Base-by-base conservation (phyloP, 2,888 invertebrate genomes). In the Sycophila texana region DNA sequence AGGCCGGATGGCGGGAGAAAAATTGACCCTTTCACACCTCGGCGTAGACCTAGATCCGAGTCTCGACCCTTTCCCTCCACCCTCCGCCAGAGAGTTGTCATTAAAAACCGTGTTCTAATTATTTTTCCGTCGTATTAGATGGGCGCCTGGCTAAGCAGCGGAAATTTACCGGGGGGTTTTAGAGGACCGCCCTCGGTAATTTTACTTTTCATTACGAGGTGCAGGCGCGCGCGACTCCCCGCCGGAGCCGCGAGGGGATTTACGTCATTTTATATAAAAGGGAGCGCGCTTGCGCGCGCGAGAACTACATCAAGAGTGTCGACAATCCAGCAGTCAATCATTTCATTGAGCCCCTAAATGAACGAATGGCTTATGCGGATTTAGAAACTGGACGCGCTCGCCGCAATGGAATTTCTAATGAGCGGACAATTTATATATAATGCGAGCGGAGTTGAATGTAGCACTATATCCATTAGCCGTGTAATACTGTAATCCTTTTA, bases 41-140 rank as follows among this genome's bases (percentile, higher is more conserved):
- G 12, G 5, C 1, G 26, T 57, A 57, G 74, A 57, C 22, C 30
- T 53, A 66, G 57, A 49, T 74, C 58, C 67, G 47, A 49, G 65
- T 74, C 57, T 66, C 66, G 61, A 4, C n/a, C 13, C 18, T 7
- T 18, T 30, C 61, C 30, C 13, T 3, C 20, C 22, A n/a, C 49
- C 30, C 13, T 3, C 20, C 22, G n/a, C 49, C 30, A 18, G 14
- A 51, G 58, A 74, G 57, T 55, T 39, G 73, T 74, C 66, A 66
- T 74, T 74, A 66, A 74, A 74, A 74, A 58, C 10, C 74, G 74
- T 26, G 73, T 71, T 74, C 58, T 66, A 66, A 58, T 74, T 74
- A 74, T 74, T 74, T 74, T 68, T 65, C 30, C n/a, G 39, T 14
- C 55, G 5, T 39, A 65, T 65, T 20, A 57, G 14, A 39, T 39